Evolutionary conservation across 2,113 vertebrate species (phyloP), one percentile per base, ranked within the genome.

Genomic region (Eira barbara): DNA sequence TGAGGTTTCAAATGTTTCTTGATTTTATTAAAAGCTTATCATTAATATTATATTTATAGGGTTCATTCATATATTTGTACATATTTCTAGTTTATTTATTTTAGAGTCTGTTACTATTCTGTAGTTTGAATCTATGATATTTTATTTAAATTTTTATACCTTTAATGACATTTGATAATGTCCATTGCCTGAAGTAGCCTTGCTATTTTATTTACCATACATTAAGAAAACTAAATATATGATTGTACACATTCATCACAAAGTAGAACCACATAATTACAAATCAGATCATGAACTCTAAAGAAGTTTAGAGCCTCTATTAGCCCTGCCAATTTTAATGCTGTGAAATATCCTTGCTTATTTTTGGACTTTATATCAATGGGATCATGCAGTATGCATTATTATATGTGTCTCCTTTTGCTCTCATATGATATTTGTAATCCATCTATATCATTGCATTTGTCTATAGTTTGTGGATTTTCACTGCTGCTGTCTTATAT

Each of bases 201-300:
- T 96, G 0, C 15, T 55, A 42, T 49, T 69, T 39, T 76, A n/a
- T 82, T 47, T 42, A 39, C 2, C 4, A 15, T 15, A 21, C 12
- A 63, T 27, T 6, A 61, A 74, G 12, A 73, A 71, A 78, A 15
- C 34, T 29, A 6, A 8, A 4, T 10, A 20, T 36, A 21, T 79
- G 6, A 71, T 57, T 31, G 13, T 21, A 21, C 27, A 76, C 25
- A 74, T 9, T 49, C 5, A 13, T 80, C 6, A 5, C 6, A 74
- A 86, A 8, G 12, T n/a, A 21, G 18, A 20, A 12, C 0, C 2
- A 27, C 0, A 42, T 3, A 20, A 47, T 39, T 25, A 23, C 13
- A 27, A 52, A 17, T 42, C 4, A 42, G 3, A 67, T 59, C 39
- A 74, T 5, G 20, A 81, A 10, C 27, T 61, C 59, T 61, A 8